Evolutionary conservation across 2,888 invertebrate genomes (phyloP), one percentile per base, ranked within the genome.

Genomic region (Pogonocherus hispidulus): DNA sequence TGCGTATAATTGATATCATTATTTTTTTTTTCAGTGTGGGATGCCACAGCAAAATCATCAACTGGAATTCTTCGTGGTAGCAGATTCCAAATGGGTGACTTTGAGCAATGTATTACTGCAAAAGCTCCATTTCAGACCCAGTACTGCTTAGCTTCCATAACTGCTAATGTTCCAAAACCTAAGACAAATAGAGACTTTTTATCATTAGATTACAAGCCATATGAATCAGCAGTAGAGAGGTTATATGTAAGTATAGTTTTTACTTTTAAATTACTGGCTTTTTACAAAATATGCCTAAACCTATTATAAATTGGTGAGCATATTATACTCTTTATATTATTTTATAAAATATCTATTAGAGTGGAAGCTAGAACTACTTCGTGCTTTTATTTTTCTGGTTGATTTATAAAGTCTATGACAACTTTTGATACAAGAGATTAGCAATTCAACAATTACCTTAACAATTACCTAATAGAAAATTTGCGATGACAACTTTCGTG

Each of bases 61-160:
- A 85, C 87, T 55, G 90, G 90, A 1, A 81, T 90, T 9, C 80
- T 90, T 0, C 87, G 87, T 46, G 91, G 89, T 0, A 89, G 87
- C 76, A 83, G 86, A 0, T 89, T 86, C 75, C 90, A 91, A 72
- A 83, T 90, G 68, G 91, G 91, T 0, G 88, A 90, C 80, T 91
- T 88, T 76, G 90, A 90, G 73, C 89, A 91, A 78, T 91, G 91
- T 72, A 65, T 86, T 47, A 78, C 81, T 32, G 80, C 83, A 2
- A 72, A 79, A 67, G 83, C 83, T 1, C 86, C 86, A 1, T 84
- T 86, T 72, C 76, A 78, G 52, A 84, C 84, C 0, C 83, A 86
- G 67, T 86, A 84, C 70, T 86, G 86, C 72, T 75, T 86, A 41
- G 83, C 80, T 0, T 79, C 80, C 2, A 66, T 85, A 2, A 79